Percentiles rank a stretch among this genome's conserved stretches.
Evolutionary conservation across 2,113 vertebrate species (phyloP).

Genomic region (Catharus fuscescens): DNA sequence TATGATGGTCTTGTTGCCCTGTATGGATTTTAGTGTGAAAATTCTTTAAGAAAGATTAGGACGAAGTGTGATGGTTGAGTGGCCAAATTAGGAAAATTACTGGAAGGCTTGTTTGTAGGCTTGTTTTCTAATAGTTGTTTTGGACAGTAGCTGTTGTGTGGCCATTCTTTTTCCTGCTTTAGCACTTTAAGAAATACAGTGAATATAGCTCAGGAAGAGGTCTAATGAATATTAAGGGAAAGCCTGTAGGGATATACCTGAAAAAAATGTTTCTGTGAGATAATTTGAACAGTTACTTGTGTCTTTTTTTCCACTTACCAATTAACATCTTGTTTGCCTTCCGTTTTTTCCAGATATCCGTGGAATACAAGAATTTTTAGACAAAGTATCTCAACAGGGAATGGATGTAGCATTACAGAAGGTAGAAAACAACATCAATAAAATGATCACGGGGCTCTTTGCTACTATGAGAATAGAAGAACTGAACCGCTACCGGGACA

Average conservation of each 20-base stretch:
- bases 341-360: conserved; percentile 89
- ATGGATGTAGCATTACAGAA: conserved; percentile 99
- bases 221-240: background rate
- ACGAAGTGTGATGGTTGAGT: background rate
- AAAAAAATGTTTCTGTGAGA: background rate
- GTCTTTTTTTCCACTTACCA: background rate
- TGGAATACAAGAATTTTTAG: conserved; percentile 97
- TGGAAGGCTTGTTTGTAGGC: background rate
- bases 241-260: background rate
- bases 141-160: background rate
- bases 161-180: background rate
- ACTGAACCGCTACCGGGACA: conserved; percentile 94
- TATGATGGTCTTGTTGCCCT: background rate
- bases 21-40: background rate
- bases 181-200: background rate
- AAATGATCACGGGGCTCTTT: conserved; percentile 97
- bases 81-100: background rate
- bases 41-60: background rate
- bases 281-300: background rate
- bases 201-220: background rate
- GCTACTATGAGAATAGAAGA: conserved; percentile 95
- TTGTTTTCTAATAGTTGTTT: background rate
- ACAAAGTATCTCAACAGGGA: conserved; percentile 95
- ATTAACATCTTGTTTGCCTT: conserved; percentile 59
- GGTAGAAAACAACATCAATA: conserved; percentile 98